Evolutionary conservation across 2,113 vertebrate genomes (phyloP).

Genomic region (Neodontobutis hainanensis): DNA sequence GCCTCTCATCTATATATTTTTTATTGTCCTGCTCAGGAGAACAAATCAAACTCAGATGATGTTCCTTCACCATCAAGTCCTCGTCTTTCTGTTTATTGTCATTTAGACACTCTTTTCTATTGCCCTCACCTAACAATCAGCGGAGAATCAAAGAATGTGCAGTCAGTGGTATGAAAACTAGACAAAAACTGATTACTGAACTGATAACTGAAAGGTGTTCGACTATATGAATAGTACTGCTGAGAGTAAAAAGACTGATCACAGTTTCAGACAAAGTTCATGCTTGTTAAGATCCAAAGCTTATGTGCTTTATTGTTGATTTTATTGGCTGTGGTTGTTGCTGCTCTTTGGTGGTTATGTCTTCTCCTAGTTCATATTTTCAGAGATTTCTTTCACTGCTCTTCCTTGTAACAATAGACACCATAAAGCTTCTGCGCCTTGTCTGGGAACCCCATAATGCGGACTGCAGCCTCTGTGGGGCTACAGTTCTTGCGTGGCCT

Average conservation of each 20-base stretch:
- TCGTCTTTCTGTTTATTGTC: constrained; percentile 41
- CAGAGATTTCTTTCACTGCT: constrained; percentile 74
- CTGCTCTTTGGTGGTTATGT: constrained; percentile 75
- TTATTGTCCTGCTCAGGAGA: constrained; percentile 56
- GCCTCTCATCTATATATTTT: background rate
- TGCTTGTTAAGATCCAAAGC: constrained; percentile 79
- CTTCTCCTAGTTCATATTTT: constrained; percentile 9
- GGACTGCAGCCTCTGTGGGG: constrained; percentile 90
- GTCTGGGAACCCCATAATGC: constrained; percentile 89
- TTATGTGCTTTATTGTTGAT: constrained; percentile 57
- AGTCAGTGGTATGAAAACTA: background rate
- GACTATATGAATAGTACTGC: constrained; percentile 74
- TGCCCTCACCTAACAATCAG: constrained; percentile 1
- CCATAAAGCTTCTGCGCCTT: constrained; percentile 91
- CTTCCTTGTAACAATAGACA: constrained; percentile 89
- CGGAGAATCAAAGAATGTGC: background rate
- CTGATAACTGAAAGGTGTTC: too few species aligned
- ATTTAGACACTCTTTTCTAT: constrained; percentile 45
- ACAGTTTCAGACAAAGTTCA: constrained; percentile 90
- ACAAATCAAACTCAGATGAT: constrained; percentile 65
- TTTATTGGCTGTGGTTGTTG: constrained; percentile 51
- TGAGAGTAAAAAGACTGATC: constrained; percentile 85
- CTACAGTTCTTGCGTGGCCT: constrained; percentile 93
- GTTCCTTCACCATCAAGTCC: constrained; percentile 50
- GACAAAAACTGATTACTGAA: background rate